phyloP scores from a whole-genome alignment of 2,888 invertebrate species.

The Drosophila formosana region DNA sequence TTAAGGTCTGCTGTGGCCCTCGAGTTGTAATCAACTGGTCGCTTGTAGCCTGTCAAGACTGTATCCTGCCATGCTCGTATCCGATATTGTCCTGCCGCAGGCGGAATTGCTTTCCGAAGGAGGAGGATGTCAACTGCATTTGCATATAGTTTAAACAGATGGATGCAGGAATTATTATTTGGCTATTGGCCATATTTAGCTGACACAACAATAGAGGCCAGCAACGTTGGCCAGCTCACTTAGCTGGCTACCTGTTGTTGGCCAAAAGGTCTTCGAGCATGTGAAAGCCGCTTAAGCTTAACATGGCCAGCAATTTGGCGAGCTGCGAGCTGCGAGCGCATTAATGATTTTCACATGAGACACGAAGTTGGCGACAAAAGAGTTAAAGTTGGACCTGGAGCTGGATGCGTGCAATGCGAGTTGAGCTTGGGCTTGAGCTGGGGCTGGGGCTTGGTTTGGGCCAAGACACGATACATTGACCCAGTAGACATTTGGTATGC shows the following conservation, averaged over 20 bases:
- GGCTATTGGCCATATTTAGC: conserved; percentile 79
- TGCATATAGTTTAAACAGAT: conserved; percentile 67
- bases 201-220: conserved; percentile 72
- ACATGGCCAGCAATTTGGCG: conserved; percentile 49
- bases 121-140: conserved; percentile 40
- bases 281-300: conserved; percentile 64
- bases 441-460: conserved; percentile 42
- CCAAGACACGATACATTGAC: conserved; percentile 72
- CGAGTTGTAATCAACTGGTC: conserved; percentile 45
- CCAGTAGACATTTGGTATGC: conserved; percentile 78
- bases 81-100: conserved; percentile 27
- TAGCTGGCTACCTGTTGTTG: conserved; percentile 28
- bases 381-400: conserved; percentile 18
- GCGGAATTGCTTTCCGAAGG: no score
- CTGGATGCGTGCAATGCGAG: conserved; percentile 37
- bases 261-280: conserved; percentile 44
- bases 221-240: conserved; percentile 4
- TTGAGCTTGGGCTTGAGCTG: conserved; percentile 13
- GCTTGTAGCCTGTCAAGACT: conserved; percentile 32
- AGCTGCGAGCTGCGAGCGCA: conserved; percentile 54
- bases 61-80: conserved; percentile 1
- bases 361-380: conserved; percentile 12
- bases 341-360: conserved; percentile 74
- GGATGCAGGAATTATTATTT: conserved; percentile 75
- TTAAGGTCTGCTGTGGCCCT: background rate